Evolutionary conservation across 2,113 vertebrate genomes (phyloP), one percentile per base, ranked within the genome.

Genomic region (Scopus umbretta): DNA sequence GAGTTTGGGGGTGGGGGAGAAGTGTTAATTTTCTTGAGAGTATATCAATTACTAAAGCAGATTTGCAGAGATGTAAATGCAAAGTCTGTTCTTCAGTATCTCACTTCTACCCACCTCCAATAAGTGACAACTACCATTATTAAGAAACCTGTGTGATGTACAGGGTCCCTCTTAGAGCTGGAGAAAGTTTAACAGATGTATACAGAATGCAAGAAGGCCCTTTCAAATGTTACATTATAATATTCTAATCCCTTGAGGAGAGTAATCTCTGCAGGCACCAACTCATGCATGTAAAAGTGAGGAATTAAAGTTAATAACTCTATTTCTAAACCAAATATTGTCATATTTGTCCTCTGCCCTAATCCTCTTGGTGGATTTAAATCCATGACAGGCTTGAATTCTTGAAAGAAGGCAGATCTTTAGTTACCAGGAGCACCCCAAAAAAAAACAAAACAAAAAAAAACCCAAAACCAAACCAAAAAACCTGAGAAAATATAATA

Each of bases 251-350:
- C 84, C 22, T 87, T 94, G 49, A 88, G 89, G 82, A 70, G 71
- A 21, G 27, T 93, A 91, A 92, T 86, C 92, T 94, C 88, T 90
- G 67, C 80, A 90, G 72, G 65, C 78, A 94, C 43, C 66, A 94
- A 95, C 27, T 96, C 86, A 82, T 82, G 91, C 91, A 91, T 96
- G 70, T 94, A 58, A 47, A 95, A 90, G 42, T 62, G 58, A 94
- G 81, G 86, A 85, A 91, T 95, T 95, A 74, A 95, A 95, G 86
- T 86, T 96, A 95, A 91, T 96, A 96, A 95, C 80, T 96, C 55
- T 87, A 15, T 95, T 95, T 87, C 89, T 95, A 95, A 95, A 91
- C 32, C 56, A 97, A 95, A 95, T 97, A 85, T 95, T 95, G 76
- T 95, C 70, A 23, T 95, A 93, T 89, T 91, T 95, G 78, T 96